Evolutionary conservation across 2,113 vertebrate species (phyloP), one percentile per base, ranked within the genome.

Genomic region (Sander lucioperca): DNA sequence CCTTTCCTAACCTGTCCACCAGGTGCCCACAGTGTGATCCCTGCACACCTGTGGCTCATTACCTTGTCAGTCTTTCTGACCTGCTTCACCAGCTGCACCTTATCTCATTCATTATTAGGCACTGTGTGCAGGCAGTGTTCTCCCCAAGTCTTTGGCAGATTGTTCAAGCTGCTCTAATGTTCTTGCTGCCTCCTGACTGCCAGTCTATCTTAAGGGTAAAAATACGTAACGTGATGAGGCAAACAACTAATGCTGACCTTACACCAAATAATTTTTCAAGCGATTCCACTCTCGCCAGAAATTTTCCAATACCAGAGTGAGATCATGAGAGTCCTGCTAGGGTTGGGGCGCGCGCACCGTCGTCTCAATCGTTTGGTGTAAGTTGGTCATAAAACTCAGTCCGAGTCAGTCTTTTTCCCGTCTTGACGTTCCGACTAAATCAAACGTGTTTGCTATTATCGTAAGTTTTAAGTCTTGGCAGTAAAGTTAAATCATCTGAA

Each of bases 1-100:
- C 21, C 65, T 56, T 71, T 39, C 77, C 64, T 47, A 23, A 75
- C 64, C 63, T 75, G 54, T 45, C 69, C 69, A 59, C 62, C 21
- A 79, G 67, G 58, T 27, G 21, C 51, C 48, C 36, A 3, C 0
- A 18, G 59, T 25, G 51, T 43, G 19, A 51, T 70, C 77, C 57
- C 47, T 43, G n/a, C 47, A 62, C 47, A 69, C 72, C 72, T 56
- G 57, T 56, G 56, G 72, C 23, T 76, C 72, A 70, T 75, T 56
- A 69, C 33, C 72, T 69, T 11, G 0, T 76, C 80, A 59, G 63
- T 47, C 33, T n/a, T 2, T 33, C 57, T 54, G 65, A 70, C 65
- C 57, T 74, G 54, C 45, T 47, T 30, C 30, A 21, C 65, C 71
- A 76, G 25, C 71, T 74, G 80, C 23, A 45, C 33, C 73, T 39